phyloP scores from a whole-genome alignment of 2,113 vertebrate genomes.

The Leucoraja erinaceus region DNA sequence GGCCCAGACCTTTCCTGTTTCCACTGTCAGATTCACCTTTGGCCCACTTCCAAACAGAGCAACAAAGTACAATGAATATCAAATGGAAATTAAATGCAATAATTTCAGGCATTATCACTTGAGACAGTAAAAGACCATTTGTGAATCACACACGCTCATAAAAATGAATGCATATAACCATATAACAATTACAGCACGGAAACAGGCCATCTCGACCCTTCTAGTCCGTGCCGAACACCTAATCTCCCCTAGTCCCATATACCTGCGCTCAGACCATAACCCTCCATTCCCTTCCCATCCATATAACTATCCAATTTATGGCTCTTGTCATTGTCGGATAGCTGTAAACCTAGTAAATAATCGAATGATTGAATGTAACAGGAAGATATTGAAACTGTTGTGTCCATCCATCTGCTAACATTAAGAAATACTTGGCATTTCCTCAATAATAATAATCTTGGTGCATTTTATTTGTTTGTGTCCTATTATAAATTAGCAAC shows the following conservation, averaged over 20 bases:
- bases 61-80: neutral
- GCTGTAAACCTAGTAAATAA: neutral
- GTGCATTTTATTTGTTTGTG: neutral
- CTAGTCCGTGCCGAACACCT: too few species aligned
- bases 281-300: too few species aligned
- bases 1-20: neutral
- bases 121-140: neutral
- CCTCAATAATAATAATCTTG: neutral
- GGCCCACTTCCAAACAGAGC: neutral
- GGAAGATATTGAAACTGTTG: neutral
- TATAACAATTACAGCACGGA: too few species aligned
- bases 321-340: neutral
- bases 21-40: neutral
- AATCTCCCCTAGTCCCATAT: too few species aligned
- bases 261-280: too few species aligned
- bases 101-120: neutral
- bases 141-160: neutral
- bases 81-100: constrained; percentile 15
- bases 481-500: neutral
- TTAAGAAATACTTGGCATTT: neutral
- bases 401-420: neutral
- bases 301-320: too few species aligned
- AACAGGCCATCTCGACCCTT: too few species aligned
- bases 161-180: constrained; percentile 10
- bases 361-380: neutral